phyloP scores from a whole-genome alignment of 2,888 invertebrate species.

The Octonoba sinensis region DNA sequence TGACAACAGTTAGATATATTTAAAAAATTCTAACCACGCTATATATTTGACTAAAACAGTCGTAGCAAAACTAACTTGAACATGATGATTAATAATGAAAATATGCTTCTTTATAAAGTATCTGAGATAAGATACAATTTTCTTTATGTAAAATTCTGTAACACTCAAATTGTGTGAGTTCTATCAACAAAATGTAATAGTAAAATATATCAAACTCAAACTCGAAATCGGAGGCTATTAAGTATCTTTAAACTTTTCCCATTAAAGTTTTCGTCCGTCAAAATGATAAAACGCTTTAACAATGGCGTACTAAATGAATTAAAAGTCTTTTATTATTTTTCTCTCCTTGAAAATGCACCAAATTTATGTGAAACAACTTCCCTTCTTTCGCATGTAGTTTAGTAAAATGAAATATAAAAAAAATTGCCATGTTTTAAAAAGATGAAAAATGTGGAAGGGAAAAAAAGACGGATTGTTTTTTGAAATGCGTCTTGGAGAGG shows the following conservation, averaged over 20 bases:
- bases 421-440: neutral
- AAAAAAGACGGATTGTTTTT: constrained; percentile 21
- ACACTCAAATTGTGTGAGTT: no score
- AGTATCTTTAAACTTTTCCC: constrained; percentile 56
- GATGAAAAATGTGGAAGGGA: constrained; percentile 11
- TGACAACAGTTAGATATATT: no score
- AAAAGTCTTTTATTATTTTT: constrained; percentile 22
- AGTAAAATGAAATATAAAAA: constrained; percentile 1
- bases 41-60: no score
- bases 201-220: no score
- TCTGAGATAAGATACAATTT: no score
- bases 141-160: no score
- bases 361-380: neutral
- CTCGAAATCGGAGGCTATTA: constrained; percentile 15
- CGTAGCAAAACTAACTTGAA: no score
- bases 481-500: constrained; percentile 20
- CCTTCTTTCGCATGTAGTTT: neutral
- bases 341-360: constrained; percentile 18
- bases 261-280: constrained; percentile 61
- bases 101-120: no score
- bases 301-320: constrained; percentile 50
- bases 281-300: constrained; percentile 40
- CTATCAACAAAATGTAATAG: no score
- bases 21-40: no score
- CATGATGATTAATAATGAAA: no score